phyloP scores from a whole-genome alignment of 2,113 vertebrate genomes.

The Gracilinanus agilis region DNA sequence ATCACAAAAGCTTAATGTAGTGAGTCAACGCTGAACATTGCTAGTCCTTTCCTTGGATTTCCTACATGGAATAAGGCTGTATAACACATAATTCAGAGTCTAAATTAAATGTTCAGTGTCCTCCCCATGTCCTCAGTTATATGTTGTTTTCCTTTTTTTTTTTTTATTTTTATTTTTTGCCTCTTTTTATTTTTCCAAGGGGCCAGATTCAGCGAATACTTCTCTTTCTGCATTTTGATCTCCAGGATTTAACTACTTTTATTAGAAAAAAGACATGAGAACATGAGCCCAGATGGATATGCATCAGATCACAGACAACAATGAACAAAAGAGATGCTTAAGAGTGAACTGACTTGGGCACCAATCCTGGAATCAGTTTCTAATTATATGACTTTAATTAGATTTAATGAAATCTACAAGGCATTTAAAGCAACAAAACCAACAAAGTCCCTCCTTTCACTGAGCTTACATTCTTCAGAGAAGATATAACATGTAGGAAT shows the following conservation, averaged over 20 bases:
- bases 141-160: not conserved
- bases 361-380: not conserved
- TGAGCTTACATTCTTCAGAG: not conserved
- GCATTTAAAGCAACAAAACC: not conserved
- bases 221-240: not conserved
- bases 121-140: not conserved
- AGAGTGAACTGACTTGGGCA: not conserved
- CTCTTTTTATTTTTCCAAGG: not conserved
- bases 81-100: not conserved
- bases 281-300: not conserved
- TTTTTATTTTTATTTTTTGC: too few species aligned
- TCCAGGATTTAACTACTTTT: not conserved
- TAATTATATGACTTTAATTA: not conserved
- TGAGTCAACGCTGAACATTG: constrained; percentile 8
- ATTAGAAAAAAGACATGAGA: not conserved
- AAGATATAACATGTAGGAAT: not conserved
- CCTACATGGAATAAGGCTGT: not conserved
- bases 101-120: not conserved
- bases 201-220: not conserved
- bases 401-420: not conserved
- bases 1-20: not conserved
- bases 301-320: not conserved
- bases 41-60: not conserved
- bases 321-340: not conserved
- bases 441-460: not conserved